Evolutionary conservation across 1,140 invertebrate species (phyloP), one percentile per base, ranked within the genome.

Genomic region (Sarcophaga peregrina): DNA sequence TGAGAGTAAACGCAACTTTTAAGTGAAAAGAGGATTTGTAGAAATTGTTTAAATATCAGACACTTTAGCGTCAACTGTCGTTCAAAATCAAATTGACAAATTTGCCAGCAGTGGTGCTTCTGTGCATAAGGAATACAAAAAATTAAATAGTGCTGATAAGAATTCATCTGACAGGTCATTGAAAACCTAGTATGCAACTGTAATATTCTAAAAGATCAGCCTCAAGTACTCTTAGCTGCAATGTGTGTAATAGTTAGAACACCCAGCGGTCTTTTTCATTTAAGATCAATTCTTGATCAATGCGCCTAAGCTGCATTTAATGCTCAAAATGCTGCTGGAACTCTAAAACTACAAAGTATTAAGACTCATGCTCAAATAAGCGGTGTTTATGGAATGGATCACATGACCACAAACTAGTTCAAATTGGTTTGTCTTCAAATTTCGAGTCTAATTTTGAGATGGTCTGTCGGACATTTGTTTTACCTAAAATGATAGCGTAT

Each of bases 291-390:
- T 8, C 20, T 68, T 8, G 62, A 68, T 8, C 62, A 68, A 2
- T 68, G 62, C 15, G 62, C n/a, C 8, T n/a, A 68, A 68, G 62
- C 74, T 4, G 17, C 74, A 76, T 46, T 76, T 17, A 48, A 17
- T n/a, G 47, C 74, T n/a, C 46, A 76, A 48, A 76, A 47, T 47
- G 74, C 74, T 5, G 8, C 45, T 25, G 5, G 47, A 48, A 46
- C 46, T 76, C n/a, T 76, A 47, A 46, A n/a, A 47, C 37, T 76
- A 17, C 5, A 76, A 46, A 47, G 13, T 3, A 48, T 47, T 47
- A 76, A 76, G n/a, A 76, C 74, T 13, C 48, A 48, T 76, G 45
- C 46, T n/a, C 45, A 47, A 75, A 47, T 75, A 8, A 75, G 37
- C 47, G 73, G 73, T 52, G n/a, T 80, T 52, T 50, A 17, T 80